Conservation (phyloP, 2,888 invertebrate species). For the Neocrepidodera transversa region DNA sequence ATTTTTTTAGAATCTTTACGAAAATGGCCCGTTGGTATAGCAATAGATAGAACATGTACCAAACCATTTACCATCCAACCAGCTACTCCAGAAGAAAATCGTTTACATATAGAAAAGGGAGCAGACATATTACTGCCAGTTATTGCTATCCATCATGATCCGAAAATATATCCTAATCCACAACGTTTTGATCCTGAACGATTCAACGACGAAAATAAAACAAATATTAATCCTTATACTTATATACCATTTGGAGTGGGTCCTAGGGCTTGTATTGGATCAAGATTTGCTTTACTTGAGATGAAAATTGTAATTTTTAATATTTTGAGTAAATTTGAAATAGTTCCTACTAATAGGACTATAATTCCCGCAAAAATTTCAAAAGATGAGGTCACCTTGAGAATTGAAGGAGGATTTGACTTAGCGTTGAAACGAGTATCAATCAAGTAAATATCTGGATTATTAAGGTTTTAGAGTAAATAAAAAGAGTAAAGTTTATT, state of each 20-base stretch:
- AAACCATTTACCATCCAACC: conserved; percentile 59
- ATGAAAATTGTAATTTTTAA: conserved; percentile 50
- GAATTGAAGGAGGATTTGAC: too few relatives aligned
- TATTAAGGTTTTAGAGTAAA: too few relatives aligned
- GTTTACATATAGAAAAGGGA: conserved; percentile 48
- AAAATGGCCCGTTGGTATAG: conserved; percentile 41
- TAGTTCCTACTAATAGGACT: conserved; percentile 51
- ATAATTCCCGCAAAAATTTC: conserved; percentile 46
- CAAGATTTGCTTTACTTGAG: conserved; percentile 54
- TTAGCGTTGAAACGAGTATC: too few relatives aligned
- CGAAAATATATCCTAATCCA: conserved; percentile 59
- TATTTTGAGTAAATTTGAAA: conserved; percentile 49
- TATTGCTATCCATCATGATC: conserved; percentile 59
- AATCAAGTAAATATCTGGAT: too few relatives aligned
- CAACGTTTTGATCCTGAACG: conserved; percentile 62
- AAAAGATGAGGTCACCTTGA: conserved; percentile 37
- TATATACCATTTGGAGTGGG: conserved; percentile 66
- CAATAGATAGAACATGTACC: conserved; percentile 61
- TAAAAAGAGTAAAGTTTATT: too few relatives aligned
- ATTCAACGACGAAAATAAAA: conserved; percentile 52
- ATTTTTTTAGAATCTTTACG: conserved; percentile 35
- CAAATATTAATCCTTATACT: conserved; percentile 60
- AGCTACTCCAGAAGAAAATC: conserved; percentile 40
- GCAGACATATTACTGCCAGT: conserved; percentile 54
- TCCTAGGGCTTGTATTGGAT: conserved; percentile 65